Conservation (phyloP, 1,140 invertebrate genomes). For the Trichogramma pretiosum region DNA sequence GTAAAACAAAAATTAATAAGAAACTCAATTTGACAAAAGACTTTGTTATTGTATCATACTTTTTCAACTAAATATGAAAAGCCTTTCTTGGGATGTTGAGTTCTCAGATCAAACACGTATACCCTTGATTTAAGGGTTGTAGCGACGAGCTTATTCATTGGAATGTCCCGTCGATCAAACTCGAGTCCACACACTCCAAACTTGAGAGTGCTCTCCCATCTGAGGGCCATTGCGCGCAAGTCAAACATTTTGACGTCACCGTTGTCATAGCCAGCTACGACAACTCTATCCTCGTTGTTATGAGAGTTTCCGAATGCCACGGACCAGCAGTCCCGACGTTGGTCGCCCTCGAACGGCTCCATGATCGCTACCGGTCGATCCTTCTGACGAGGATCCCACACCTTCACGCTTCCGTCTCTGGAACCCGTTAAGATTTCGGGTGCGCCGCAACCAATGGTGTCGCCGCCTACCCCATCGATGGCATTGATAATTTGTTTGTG, state of each 20-base stretch:
- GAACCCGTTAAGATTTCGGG: constrained; percentile 92
- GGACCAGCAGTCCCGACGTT: constrained; percentile 73
- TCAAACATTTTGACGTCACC: constrained; percentile 95
- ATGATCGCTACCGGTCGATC: constrained; percentile 82
- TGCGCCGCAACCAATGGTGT: constrained; percentile 72
- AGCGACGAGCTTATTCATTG: constrained; percentile 90
- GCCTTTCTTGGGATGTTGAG: constrained; percentile 79
- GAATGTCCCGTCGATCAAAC: constrained; percentile 89
- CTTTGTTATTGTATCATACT: constrained; percentile 34
- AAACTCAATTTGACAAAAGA: neutral
- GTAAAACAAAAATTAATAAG: constrained; percentile 24
- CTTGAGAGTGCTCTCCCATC: constrained; percentile 87
- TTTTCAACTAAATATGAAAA: constrained; percentile 72
- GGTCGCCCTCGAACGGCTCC: constrained; percentile 59
- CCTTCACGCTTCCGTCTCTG: constrained; percentile 87
- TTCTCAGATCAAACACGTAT: constrained; percentile 80
- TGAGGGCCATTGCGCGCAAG: constrained; percentile 70
- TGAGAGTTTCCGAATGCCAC: constrained; percentile 84
- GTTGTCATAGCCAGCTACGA: constrained; percentile 91
- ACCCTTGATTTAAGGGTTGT: constrained; percentile 91
- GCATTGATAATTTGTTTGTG: constrained; percentile 85
- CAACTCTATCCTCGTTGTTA: constrained; percentile 72
- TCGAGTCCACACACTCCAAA: constrained; percentile 88
- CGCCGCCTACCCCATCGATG: constrained; percentile 88
- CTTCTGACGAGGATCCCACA: constrained; percentile 91